Percentiles rank a stretch among this genome's conserved stretches.
Evolutionary conservation across 2,113 vertebrate species (phyloP).

Genomic region (Blennius ocellaris): DNA sequence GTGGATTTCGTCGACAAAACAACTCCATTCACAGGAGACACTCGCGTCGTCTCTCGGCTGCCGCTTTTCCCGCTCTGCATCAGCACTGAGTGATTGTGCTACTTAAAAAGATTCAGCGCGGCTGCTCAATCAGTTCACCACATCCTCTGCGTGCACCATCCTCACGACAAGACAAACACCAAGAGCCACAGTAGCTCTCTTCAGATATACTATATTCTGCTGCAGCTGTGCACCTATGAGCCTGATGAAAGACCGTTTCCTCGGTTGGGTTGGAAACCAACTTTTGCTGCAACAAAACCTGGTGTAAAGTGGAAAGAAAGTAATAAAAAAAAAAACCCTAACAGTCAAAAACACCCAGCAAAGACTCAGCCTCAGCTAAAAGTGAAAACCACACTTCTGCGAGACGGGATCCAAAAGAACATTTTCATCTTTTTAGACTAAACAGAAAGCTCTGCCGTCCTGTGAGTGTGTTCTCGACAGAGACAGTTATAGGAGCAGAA

Average conservation of each 20-base stretch:
- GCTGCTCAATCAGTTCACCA: conserved; percentile 53
- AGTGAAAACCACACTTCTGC: conserved; percentile 38
- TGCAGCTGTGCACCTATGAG: neutral
- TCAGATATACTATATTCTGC: neutral
- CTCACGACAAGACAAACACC: conserved; percentile 8
- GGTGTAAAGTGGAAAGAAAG: neutral
- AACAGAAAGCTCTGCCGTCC: conserved; percentile 55
- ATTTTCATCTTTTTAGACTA: conserved; percentile 40
- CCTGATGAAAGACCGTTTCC: conserved; percentile 2
- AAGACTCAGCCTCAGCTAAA: conserved; percentile 11
- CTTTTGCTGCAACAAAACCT: neutral
- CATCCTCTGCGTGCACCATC: conserved; percentile 60
- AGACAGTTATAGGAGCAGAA: neutral
- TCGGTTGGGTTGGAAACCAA: neutral
- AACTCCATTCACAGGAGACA: too few species aligned
- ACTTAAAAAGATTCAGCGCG: conserved; percentile 36
- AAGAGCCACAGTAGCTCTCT: neutral
- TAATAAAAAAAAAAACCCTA: neutral
- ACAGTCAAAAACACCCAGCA: conserved; percentile 8
- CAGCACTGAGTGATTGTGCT: conserved; percentile 40
- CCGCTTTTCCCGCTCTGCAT: neutral
- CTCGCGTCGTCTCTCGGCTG: too few species aligned
- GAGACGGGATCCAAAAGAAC: neutral
- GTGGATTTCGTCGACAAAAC: neutral
- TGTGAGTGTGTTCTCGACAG: conserved; percentile 22